phyloP scores from a whole-genome alignment of 2,888 invertebrate genomes.

The Onthophagus sagittarius region DNA sequence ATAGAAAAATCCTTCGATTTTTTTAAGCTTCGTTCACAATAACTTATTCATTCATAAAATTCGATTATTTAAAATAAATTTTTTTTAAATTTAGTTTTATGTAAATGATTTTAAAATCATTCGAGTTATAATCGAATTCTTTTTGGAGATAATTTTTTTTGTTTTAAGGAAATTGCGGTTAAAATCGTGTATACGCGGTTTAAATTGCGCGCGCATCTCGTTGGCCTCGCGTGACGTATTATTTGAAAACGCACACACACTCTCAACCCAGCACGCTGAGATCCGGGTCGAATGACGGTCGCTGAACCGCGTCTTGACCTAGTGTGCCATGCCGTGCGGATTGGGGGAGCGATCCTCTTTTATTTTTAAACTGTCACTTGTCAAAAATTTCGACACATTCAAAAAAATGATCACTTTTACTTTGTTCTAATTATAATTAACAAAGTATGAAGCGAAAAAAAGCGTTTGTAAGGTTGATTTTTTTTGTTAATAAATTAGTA shows the following conservation, averaged over 20 bases:
- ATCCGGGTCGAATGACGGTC: constrained; percentile 37
- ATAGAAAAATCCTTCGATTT: too few relatives aligned
- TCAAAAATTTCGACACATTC: too few relatives aligned
- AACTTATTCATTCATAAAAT: too few relatives aligned
- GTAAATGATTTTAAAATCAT: too few relatives aligned
- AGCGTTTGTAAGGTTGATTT: not conserved
- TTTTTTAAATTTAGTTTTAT: too few relatives aligned
- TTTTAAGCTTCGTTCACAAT: too few relatives aligned
- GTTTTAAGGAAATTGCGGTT: not conserved
- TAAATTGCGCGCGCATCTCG: not conserved
- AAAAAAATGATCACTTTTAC: too few relatives aligned
- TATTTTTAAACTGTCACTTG: not conserved
- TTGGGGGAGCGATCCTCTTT: not conserved
- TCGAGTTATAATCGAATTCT: too few relatives aligned
- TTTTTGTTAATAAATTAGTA: not conserved
- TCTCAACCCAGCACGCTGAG: constrained; percentile 28
- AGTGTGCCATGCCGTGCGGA: constrained; percentile 22
- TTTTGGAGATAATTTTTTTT: not conserved
- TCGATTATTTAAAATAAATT: too few relatives aligned
- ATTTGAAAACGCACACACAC: not conserved
- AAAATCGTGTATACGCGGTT: not conserved
- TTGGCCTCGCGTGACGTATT: constrained; percentile 29
- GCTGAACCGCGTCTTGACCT: constrained; percentile 34
- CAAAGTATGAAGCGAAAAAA: too few relatives aligned
- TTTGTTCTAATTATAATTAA: too few relatives aligned